These are phyloP conservation scores for Zele albiditarsus DNA, from an alignment of 2,888 invertebrate species.

Conservation along the genomic window DNA sequence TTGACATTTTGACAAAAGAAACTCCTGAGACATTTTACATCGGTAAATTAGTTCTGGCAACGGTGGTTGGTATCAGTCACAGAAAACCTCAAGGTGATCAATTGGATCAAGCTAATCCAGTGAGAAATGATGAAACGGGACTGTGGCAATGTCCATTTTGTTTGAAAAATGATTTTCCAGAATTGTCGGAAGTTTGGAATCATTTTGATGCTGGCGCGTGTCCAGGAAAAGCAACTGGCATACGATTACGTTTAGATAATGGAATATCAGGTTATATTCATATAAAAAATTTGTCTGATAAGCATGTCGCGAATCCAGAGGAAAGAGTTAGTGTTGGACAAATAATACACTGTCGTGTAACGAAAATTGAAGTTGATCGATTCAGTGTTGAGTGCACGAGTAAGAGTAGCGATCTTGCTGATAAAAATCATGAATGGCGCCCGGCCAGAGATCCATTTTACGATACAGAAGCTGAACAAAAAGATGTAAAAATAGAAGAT, in stretches of 20 bases:
- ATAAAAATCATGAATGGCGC: constrained; percentile 93
- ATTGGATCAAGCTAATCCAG: constrained; percentile 95
- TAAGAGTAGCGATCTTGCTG: constrained; percentile 92
- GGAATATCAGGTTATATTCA: constrained; percentile 94
- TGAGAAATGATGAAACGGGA: constrained; percentile 93
- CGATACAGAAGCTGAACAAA: constrained; percentile 88
- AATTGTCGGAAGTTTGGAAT: constrained; percentile 97
- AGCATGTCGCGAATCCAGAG: constrained; percentile 93
- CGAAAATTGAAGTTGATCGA: constrained; percentile 96
- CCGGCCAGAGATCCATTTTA: constrained; percentile 93
- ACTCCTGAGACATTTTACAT: constrained; percentile 94
- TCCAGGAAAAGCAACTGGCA: constrained; percentile 96
- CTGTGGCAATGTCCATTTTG: constrained; percentile 99
- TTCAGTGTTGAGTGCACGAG: constrained; percentile 96
- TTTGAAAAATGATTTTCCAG: constrained; percentile 95
- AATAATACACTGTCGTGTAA: constrained; percentile 89
- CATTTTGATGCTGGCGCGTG: constrained; percentile 97
- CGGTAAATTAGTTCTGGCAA: constrained; percentile 87
- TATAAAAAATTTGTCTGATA: constrained; percentile 94
- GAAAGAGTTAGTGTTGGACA: constrained; percentile 91
- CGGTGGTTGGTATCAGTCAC: constrained; percentile 87
- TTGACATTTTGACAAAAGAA: constrained; percentile 97
- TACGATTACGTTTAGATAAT: constrained; percentile 92
- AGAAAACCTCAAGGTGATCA: constrained; percentile 94
- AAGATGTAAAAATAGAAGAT: constrained; percentile 84